phyloP scores from a whole-genome alignment of 2,797 vertebrate genomes.

The Malacoraja senta region DNA sequence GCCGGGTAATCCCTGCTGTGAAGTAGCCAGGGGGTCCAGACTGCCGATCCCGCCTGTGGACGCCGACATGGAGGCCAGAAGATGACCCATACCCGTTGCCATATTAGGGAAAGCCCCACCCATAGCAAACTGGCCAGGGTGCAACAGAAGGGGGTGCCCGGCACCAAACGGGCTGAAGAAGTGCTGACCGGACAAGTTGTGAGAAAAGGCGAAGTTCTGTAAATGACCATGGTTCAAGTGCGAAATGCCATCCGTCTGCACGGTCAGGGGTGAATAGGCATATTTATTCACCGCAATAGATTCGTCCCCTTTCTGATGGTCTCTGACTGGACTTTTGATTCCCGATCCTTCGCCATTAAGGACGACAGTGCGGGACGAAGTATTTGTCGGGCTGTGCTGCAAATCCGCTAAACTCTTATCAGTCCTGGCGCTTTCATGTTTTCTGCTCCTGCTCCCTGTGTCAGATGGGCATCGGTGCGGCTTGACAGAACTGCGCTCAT shows the following conservation, averaged over 20 bases:
- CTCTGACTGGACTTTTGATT: conserved; percentile 65
- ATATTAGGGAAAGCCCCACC: conserved; percentile 90
- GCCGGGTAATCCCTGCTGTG: conserved; percentile 75
- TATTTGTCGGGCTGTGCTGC: conserved; percentile 79
- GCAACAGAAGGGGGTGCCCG: conserved; percentile 84
- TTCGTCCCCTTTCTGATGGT: conserved; percentile 71
- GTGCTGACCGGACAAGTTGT: conserved; percentile 79
- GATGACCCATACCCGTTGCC: conserved; percentile 84
- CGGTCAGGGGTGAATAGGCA: conserved; percentile 72
- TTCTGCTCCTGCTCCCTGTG: conserved; percentile 54
- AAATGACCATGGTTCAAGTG: conserved; percentile 75
- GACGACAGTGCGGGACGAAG: conserved; percentile 82
- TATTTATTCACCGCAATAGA: conserved; percentile 73
- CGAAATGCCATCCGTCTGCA: conserved; percentile 74
- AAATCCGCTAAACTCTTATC: conserved; percentile 80
- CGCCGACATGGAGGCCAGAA: conserved; percentile 81
- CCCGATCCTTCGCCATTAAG: conserved; percentile 61
- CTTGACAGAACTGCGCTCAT: conserved; percentile 64
- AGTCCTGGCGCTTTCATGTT: conserved; percentile 55
- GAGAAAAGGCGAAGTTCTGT: conserved; percentile 84
- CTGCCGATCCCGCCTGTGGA: conserved; percentile 71
- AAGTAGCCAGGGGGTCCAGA: conserved; percentile 78
- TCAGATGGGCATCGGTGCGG: conserved; percentile 54
- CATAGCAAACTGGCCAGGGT: conserved; percentile 92
- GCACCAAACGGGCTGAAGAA: conserved; percentile 83